Evolutionary conservation across 2,113 vertebrate genomes (phyloP), one percentile per base, ranked within the genome.

Genomic region (Setophaga coronata): DNA sequence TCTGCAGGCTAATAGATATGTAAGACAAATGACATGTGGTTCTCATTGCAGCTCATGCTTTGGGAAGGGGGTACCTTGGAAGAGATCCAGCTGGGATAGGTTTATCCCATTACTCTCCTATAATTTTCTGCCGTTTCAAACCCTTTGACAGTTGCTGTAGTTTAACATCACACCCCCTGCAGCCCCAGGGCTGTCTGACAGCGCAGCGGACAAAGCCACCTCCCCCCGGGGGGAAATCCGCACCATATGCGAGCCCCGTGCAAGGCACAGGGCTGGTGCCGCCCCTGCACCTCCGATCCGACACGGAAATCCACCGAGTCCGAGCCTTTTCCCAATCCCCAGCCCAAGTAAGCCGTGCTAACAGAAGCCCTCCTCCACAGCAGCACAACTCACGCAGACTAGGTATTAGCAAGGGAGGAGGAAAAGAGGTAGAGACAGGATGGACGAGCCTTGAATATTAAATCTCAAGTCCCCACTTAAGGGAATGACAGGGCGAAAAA

Each of bases 21-120:
- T 88, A 96, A 95, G 93, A 93, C 87, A 96, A 93, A 94, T 88
- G 88, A 96, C 96, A 97, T 96, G 95, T 96, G 95, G 95, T 96
- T 96, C 92, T 94, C 95, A 95, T 95, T 97, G 95, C 64, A 81
- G 95, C 82, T 85, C 79, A 53, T 62, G 71, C 90, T 96, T 90
- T 54, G 90, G 88, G 90, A 93, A 96, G 62, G 90, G 95, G 96
- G 93, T 86, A 88, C 76, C 51, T 86, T 96, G 95, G 95, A 95
- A 78, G 47, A 51, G 67, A 83, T 85, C 93, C 96, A 96, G 71
- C 93, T 93, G 79, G 93, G 87, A 82, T 88, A 96, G 95, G 87
- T 97, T 96, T 96, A 96, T 96, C 94, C 93, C 96, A 96, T 96
- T 97, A 96, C 91, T 96, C 94, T 96, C 84, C 92, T 88, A 54